A percentile compares a stretch with the other conserved stretches of the same genome.
These are phyloP conservation scores for Panthera tigris DNA, from an alignment of 2,113 vertebrate genomes.

Conservation along the genomic window DNA sequence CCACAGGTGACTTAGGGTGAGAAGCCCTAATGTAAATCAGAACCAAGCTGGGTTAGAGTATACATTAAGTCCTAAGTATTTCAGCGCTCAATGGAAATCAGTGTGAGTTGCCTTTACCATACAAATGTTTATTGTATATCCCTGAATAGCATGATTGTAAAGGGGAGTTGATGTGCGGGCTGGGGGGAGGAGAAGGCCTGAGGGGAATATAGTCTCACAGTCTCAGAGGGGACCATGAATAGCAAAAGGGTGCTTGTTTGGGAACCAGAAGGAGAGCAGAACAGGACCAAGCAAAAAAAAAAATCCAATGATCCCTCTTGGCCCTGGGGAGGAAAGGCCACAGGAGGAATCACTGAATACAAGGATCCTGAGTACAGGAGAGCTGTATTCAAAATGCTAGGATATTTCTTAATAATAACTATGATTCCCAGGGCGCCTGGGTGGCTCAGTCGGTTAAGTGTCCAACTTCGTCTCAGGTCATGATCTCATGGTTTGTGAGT, in stretches of 20 bases:
- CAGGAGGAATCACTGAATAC: too few relatives aligned
- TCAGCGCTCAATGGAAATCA: constrained; percentile 48
- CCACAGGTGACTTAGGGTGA: neutral
- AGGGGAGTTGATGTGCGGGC: neutral
- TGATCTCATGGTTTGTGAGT: too few relatives aligned
- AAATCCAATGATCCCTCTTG: neutral
- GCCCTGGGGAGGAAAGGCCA: neutral
- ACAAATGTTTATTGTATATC: constrained; percentile 70
- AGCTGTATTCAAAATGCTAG: neutral
- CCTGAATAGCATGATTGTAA: constrained; percentile 70
- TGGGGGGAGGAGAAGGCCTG: neutral
- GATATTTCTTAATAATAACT: neutral
- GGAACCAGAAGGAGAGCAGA: neutral
- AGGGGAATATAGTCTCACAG: constrained; percentile 26
- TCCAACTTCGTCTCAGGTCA: too few relatives aligned
- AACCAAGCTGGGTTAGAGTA: neutral
- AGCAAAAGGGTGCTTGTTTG: constrained; percentile 43
- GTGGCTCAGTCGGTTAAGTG: too few relatives aligned
- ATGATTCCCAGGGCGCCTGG: neutral
- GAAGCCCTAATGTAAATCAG: neutral
- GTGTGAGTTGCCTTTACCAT: constrained; percentile 41
- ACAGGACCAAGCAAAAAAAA: neutral
- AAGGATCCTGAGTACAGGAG: neutral
- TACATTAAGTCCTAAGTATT: neutral
- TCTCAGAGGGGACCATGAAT: neutral